Evolutionary conservation across 1,140 invertebrate species (phyloP).

Genomic region (Lycorma delicatula): DNA sequence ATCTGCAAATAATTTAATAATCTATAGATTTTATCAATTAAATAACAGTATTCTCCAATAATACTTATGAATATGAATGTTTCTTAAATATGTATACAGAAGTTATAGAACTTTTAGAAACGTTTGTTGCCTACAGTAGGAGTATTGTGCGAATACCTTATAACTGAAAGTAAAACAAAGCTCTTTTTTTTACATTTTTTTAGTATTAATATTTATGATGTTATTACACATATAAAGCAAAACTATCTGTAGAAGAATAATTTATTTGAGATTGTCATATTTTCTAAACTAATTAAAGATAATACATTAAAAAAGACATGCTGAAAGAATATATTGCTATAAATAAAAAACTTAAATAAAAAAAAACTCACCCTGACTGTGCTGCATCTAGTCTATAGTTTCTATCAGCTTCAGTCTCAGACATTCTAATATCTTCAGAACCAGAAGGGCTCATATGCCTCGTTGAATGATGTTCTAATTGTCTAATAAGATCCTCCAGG

Average conservation of each 20-base stretch:
- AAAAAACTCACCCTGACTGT: slow-evolving; percentile 51
- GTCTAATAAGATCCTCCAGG: slow-evolving; percentile 79
- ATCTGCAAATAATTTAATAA: too few relatives aligned
- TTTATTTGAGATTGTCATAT: not conserved
- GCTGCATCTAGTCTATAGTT: slow-evolving; percentile 69
- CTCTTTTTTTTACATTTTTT: too few relatives aligned
- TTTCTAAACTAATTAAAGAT: not conserved
- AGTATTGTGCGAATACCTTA: too few relatives aligned
- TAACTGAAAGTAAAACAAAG: too few relatives aligned
- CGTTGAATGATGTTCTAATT: slow-evolving; percentile 75
- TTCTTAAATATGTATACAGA: too few relatives aligned
- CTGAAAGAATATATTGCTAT: not conserved
- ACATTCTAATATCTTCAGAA: slow-evolving; percentile 85
- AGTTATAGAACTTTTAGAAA: too few relatives aligned
- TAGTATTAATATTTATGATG: not conserved
- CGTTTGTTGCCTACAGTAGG: too few relatives aligned
- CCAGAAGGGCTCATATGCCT: slow-evolving; percentile 82
- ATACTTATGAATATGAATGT: too few relatives aligned
- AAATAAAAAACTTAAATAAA: not conserved
- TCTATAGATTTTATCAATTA: too few relatives aligned
- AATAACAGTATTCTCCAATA: too few relatives aligned
- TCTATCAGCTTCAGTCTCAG: slow-evolving; percentile 80
- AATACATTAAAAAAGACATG: not conserved
- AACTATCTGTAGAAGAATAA: not conserved
- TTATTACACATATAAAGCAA: not conserved